phyloP scores from a whole-genome alignment of 1,140 invertebrate species.

The Caenorhabditis tropicalis region DNA sequence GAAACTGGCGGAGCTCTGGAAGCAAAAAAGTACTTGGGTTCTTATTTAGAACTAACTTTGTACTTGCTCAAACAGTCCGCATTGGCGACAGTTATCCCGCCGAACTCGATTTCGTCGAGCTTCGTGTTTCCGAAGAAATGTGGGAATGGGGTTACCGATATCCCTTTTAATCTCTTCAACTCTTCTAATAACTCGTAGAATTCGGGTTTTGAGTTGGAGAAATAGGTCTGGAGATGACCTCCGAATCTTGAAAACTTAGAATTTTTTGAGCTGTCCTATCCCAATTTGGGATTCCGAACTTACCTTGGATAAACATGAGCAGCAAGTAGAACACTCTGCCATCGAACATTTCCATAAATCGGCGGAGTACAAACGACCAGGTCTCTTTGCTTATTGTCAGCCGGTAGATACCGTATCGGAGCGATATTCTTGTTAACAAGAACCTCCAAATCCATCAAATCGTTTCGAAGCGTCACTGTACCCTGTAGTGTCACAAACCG shows the following conservation, averaged over 20 bases:
- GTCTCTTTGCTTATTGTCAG: neutral
- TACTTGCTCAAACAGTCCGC: constrained; percentile 20
- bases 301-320: constrained; percentile 17
- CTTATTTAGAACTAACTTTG: constrained; percentile 1
- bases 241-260: neutral
- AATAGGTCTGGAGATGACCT: constrained; percentile 6
- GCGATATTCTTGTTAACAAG: neutral
- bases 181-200: neutral
- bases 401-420: neutral
- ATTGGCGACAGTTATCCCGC: constrained; percentile 1
- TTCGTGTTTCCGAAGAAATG: neutral
- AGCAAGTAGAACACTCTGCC: neutral
- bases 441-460: neutral
- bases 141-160: neutral
- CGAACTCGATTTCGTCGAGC: neutral
- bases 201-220: neutral
- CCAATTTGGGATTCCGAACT: neutral
- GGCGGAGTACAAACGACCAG: neutral
- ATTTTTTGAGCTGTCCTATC: neutral
- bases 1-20: constrained; percentile 21
- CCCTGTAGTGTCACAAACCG: neutral
- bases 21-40: too few relatives aligned
- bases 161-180: neutral
- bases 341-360: neutral
- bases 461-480: neutral